Percentiles rank a stretch among this genome's conserved stretches.
Conservation (phyloP, 1,140 invertebrate genomes). For the Camponotus vicinus region DNA sequence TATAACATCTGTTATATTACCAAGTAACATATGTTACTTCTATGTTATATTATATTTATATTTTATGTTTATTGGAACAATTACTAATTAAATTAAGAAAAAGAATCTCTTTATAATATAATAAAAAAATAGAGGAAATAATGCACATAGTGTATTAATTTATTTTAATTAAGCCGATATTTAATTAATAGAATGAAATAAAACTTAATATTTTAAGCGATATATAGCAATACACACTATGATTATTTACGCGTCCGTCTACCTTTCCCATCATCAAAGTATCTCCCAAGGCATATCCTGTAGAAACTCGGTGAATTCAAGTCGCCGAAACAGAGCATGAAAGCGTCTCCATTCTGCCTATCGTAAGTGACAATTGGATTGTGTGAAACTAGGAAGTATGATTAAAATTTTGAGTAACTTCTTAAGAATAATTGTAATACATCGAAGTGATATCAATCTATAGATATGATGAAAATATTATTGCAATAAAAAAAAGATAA, state of each 20-base stretch:
- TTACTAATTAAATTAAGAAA: not conserved
- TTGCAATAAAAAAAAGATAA: not conserved
- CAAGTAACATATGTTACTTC: too few species aligned
- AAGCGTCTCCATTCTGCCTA: constrained; percentile 79
- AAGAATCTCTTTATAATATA: not conserved
- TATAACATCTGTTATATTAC: too few species aligned
- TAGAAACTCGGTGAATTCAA: constrained; percentile 83
- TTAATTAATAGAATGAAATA: not conserved
- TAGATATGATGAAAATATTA: constrained; percentile 1
- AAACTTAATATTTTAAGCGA: constrained; percentile 8
- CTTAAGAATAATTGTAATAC: constrained; percentile 31
- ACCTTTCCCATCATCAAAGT: constrained; percentile 72
- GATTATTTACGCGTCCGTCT: constrained; percentile 1
- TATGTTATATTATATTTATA: too few species aligned
- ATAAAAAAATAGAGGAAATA: not conserved
- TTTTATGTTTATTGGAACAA: too few species aligned
- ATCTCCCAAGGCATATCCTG: constrained; percentile 78
- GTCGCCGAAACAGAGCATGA: constrained; percentile 84
- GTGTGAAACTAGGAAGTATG: constrained; percentile 79
- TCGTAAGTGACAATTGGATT: constrained; percentile 71
- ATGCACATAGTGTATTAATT: too few species aligned
- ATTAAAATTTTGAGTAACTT: constrained; percentile 48
- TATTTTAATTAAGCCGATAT: not conserved
- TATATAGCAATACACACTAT: not conserved
- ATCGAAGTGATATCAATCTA: constrained; percentile 5